Evolutionary conservation across 30 jellyfish, hydroid and myxozoan species (phyloP).

Genomic region (Turritopsis rubra): DNA sequence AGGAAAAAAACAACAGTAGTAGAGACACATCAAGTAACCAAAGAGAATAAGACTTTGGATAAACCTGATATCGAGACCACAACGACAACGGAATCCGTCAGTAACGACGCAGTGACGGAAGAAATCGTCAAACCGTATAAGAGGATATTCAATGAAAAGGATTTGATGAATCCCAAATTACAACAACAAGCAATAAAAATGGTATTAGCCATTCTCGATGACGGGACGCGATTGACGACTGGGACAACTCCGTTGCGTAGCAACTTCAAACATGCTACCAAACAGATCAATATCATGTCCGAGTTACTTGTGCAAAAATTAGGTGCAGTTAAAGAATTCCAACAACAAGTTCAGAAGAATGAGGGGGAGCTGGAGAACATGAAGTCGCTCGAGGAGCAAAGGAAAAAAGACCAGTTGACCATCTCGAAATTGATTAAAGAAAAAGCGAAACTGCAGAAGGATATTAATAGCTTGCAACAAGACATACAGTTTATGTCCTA

Average conservation of each 20-base stretch:
- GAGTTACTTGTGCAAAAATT: not conserved
- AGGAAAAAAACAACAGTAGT: not conserved
- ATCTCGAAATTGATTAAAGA: not conserved
- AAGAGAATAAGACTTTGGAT: not conserved
- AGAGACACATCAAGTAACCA: not conserved
- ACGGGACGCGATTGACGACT: not conserved
- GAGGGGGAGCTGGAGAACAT: not conserved
- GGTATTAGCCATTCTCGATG: not conserved
- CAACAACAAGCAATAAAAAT: not conserved
- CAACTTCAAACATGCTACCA: not conserved
- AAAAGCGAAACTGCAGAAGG: not conserved
- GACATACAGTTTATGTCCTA: not conserved
- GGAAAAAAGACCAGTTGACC: not conserved
- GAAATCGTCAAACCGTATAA: not conserved
- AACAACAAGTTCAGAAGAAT: not conserved
- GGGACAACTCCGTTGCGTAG: not conserved
- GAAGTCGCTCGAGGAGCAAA: not conserved
- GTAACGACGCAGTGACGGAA: not conserved
- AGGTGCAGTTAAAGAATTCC: not conserved
- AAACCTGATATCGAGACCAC: not conserved
- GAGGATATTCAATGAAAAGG: constrained; percentile 15
- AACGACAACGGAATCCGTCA: not conserved
- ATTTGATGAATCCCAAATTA: not conserved
- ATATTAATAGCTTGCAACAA: not conserved
- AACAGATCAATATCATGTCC: constrained; percentile 4